phyloP scores from a whole-genome alignment of 1,140 invertebrate genomes.

The Physella acuta region DNA sequence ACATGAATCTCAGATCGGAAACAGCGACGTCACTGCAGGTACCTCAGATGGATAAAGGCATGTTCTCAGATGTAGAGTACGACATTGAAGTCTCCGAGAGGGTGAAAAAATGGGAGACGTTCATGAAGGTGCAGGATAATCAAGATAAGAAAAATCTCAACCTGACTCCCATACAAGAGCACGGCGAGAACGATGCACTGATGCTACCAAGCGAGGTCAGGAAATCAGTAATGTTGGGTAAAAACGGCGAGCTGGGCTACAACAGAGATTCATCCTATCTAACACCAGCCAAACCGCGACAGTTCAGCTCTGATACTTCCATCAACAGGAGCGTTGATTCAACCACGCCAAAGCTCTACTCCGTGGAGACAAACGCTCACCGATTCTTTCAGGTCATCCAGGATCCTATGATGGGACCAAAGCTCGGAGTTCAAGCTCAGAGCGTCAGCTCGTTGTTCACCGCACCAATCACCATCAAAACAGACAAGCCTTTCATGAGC shows the following conservation, averaged over 20 bases:
- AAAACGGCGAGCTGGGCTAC: neutral
- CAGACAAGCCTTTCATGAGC: constrained; percentile 19
- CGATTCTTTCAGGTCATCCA: constrained; percentile 44
- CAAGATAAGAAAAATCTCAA: constrained; percentile 32
- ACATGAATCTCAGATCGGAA: constrained; percentile 22
- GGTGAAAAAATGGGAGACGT: constrained; percentile 53
- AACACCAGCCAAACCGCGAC: neutral
- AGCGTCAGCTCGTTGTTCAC: constrained; percentile 14
- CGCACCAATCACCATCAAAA: neutral
- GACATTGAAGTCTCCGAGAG: constrained; percentile 53
- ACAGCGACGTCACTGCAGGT: constrained; percentile 19
- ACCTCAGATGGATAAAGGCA: constrained; percentile 38
- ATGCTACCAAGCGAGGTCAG: constrained; percentile 31
- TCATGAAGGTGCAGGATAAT: constrained; percentile 38
- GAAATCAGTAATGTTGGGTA: constrained; percentile 27
- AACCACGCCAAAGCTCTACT: constrained; percentile 39
- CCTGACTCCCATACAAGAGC: constrained; percentile 32
- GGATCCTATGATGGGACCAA: constrained; percentile 29
- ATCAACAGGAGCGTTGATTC: constrained; percentile 30
- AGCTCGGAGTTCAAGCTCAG: constrained; percentile 13
- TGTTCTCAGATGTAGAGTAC: constrained; percentile 57
- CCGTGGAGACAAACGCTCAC: constrained; percentile 42
- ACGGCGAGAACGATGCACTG: constrained; percentile 25
- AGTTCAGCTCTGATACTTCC: constrained; percentile 30
- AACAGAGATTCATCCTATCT: neutral